A percentile compares a stretch with the other conserved stretches of the same genome.
These are phyloP conservation scores for Climacteris rufus DNA, from an alignment of 2,113 vertebrate species.

Conservation along the genomic window DNA sequence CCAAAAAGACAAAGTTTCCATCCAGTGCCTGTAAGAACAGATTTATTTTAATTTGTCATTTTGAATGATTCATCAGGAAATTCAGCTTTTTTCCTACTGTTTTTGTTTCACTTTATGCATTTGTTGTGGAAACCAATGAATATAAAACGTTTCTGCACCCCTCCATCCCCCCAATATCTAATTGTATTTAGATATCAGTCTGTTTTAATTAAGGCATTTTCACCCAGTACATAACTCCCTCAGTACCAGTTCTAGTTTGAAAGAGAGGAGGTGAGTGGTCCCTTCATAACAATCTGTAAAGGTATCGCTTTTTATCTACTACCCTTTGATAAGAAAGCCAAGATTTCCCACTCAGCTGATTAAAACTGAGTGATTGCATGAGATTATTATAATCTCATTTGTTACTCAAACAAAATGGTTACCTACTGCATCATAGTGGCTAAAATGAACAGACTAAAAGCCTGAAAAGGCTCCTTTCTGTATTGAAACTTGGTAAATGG, in stretches of 20 bases:
- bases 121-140: not conserved
- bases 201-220: slow-evolving; percentile 26
- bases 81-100: not conserved
- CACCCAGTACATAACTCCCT: not conserved
- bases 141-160: not conserved
- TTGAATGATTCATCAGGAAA: not conserved
- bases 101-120: not conserved
- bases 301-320: not conserved
- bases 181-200: slow-evolving; percentile 41
- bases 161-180: not conserved
- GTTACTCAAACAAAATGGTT: not conserved
- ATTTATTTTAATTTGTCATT: not conserved
- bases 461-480: not conserved
- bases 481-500: not conserved
- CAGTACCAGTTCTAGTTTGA: not conserved
- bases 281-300: slow-evolving; percentile 3
- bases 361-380: slow-evolving; percentile 18
- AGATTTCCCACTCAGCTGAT: slow-evolving; percentile 32
- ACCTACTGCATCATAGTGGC: not conserved
- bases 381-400: slow-evolving; percentile 2
- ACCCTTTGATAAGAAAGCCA: slow-evolving; percentile 33
- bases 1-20: not conserved
- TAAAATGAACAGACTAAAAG: too few relatives aligned
- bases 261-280: not conserved
- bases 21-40: not conserved